Evolutionary conservation across 2,888 invertebrate species (phyloP).

Genomic region (Rotaria sp.): DNA sequence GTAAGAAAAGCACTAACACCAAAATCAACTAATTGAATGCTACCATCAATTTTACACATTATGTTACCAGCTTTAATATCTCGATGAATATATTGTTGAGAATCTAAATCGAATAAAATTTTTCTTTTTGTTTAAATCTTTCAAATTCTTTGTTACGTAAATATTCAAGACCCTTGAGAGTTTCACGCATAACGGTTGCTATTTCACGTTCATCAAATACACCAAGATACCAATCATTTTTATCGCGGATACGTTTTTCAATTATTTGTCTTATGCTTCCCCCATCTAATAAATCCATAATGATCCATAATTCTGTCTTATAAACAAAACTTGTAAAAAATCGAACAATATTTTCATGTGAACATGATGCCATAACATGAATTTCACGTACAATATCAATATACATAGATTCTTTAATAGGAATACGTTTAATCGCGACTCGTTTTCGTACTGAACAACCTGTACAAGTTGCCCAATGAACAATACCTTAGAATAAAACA

Average conservation of each 20-base stretch:
- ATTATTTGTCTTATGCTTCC: conserved; percentile 26
- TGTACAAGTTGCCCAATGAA: conserved; percentile 1
- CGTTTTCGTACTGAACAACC: background rate
- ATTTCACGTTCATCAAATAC: conserved; percentile 19
- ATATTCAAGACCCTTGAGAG: conserved; percentile 11
- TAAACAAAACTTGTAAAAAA: conserved; percentile 20
- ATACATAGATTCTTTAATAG: conserved; percentile 6
- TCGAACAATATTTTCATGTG: conserved; percentile 16
- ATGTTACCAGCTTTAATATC: conserved; percentile 19
- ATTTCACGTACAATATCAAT: conserved; percentile 27
- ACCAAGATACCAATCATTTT: conserved; percentile 21
- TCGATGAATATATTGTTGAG: conserved; percentile 21
- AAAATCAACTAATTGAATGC: conserved; percentile 15
- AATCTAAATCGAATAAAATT: background rate
- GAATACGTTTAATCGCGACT: background rate
- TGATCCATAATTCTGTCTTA: conserved; percentile 27
- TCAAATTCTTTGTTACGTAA: background rate
- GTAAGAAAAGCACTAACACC: background rate
- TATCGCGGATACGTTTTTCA: conserved; percentile 1
- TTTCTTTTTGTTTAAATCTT: too few species aligned
- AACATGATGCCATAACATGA: conserved; percentile 25
- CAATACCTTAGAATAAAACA: background rate
- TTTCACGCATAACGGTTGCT: conserved; percentile 21
- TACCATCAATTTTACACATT: conserved; percentile 25
- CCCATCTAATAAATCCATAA: conserved; percentile 11